Conservation (phyloP, 2,888 invertebrate genomes). For the Cactoblastis cactorum region DNA sequence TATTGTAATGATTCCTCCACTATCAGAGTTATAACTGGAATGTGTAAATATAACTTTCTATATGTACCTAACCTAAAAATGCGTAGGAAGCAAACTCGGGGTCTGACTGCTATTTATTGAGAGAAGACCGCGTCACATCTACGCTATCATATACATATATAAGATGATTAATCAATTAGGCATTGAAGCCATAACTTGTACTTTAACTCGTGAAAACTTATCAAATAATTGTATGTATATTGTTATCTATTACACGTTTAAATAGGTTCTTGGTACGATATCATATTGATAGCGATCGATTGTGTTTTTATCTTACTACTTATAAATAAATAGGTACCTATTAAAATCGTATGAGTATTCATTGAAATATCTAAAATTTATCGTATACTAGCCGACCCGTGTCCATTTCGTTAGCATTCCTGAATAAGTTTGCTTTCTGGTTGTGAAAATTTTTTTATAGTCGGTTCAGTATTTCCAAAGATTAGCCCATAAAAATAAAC, state of each 20-base stretch:
- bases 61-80: conserved; percentile 6
- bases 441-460: too few relatives aligned
- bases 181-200: conserved; percentile 7
- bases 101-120: background rate
- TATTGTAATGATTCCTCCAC: background rate
- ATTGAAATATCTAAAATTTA: too few relatives aligned
- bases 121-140: background rate
- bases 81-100: background rate
- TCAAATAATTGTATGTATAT: background rate
- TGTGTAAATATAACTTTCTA: conserved; percentile 5
- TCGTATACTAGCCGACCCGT: too few relatives aligned
- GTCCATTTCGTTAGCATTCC: too few relatives aligned
- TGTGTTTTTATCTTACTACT: background rate
- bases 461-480: too few relatives aligned
- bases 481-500: too few relatives aligned
- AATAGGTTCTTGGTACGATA: background rate
- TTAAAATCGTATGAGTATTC: background rate
- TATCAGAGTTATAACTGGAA: background rate
- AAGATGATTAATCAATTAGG: background rate
- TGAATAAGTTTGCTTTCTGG: too few relatives aligned
- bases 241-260: background rate
- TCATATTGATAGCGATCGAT: background rate
- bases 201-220: background rate
- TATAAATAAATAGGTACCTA: background rate
- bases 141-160: background rate